A percentile compares a stretch with the other conserved stretches of the same genome.
Conservation (phyloP, 2,888 invertebrate species). For the Andricus curvator region DNA sequence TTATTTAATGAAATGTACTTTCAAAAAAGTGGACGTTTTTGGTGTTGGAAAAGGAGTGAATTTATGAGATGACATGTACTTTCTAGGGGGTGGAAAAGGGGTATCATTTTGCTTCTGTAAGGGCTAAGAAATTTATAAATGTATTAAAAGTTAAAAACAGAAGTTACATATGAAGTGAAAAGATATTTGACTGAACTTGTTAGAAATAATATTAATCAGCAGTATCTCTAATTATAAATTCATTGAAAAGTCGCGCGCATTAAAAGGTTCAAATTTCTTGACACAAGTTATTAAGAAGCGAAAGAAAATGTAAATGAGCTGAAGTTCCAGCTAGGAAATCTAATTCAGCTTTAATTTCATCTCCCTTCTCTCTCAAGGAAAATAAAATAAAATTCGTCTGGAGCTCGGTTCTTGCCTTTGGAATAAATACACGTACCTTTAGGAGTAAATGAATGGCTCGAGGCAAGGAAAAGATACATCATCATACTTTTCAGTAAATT, state of each 20-base stretch:
- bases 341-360: conserved; percentile 26
- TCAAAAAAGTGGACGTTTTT: no score
- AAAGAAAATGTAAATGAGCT: conserved; percentile 29
- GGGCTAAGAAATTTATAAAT: no score
- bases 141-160: no score
- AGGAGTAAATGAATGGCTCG: conserved; percentile 33
- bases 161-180: not conserved
- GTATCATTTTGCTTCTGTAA: no score
- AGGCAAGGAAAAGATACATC: conserved; percentile 37
- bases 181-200: not conserved
- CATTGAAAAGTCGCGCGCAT: not conserved
- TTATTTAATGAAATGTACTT: no score
- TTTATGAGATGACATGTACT: no score
- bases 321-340: conserved; percentile 18
- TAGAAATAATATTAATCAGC: not conserved
- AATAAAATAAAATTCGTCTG: conserved; percentile 29
- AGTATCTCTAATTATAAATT: not conserved
- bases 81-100: no score
- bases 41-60: no score
- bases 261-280: conserved; percentile 7
- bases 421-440: conserved; percentile 2
- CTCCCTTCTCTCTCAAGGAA: not conserved
- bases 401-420: conserved; percentile 15
- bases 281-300: conserved; percentile 12
- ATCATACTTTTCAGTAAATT: conserved; percentile 39